A percentile compares a stretch with the other conserved stretches of the same genome.
Evolutionary conservation across 2,797 vertebrate genomes (phyloP).

Genomic region (Pagetopsis macropterus): DNA sequence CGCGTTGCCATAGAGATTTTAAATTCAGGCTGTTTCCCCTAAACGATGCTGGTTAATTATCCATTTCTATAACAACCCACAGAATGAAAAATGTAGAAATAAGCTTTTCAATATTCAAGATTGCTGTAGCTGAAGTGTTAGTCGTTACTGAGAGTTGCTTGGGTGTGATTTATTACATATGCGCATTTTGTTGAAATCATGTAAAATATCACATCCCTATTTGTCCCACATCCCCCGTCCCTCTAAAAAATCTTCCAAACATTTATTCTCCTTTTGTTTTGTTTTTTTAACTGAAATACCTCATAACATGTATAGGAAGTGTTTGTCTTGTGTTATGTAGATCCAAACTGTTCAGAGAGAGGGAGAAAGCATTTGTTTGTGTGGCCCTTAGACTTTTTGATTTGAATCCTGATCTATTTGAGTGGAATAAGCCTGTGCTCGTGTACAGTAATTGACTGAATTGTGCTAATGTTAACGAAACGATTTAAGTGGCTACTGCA

Average conservation of each 20-base stretch:
- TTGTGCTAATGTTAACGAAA: constrained; percentile 52
- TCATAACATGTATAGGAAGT: constrained; percentile 67
- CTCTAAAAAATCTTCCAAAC: constrained; percentile 6
- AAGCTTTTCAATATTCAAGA: constrained; percentile 26
- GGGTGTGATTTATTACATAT: constrained; percentile 43
- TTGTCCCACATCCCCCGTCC: neutral
- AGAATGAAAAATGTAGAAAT: constrained; percentile 23
- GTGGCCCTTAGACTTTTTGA: constrained; percentile 1
- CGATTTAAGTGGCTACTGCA: constrained; percentile 42
- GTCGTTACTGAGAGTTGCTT: constrained; percentile 36
- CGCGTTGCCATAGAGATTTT: constrained; percentile 6
- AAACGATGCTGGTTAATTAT: constrained; percentile 15
- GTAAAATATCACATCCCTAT: neutral
- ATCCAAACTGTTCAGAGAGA: constrained; percentile 46
- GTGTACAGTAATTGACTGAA: constrained; percentile 60
- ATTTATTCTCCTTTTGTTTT: constrained; percentile 39
- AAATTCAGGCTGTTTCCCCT: constrained; percentile 17
- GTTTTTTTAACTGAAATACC: constrained; percentile 73
- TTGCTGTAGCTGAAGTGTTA: constrained; percentile 38
- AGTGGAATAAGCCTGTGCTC: constrained; percentile 34
- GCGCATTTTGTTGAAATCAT: constrained; percentile 24
- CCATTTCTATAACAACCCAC: constrained; percentile 15
- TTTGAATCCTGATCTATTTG: constrained; percentile 46
- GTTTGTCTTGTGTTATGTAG: constrained; percentile 45
- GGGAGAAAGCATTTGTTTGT: constrained; percentile 12